These are phyloP conservation scores for Drosophila emarginata DNA, from an alignment of 2,888 invertebrate genomes.

Conservation along the genomic window DNA sequence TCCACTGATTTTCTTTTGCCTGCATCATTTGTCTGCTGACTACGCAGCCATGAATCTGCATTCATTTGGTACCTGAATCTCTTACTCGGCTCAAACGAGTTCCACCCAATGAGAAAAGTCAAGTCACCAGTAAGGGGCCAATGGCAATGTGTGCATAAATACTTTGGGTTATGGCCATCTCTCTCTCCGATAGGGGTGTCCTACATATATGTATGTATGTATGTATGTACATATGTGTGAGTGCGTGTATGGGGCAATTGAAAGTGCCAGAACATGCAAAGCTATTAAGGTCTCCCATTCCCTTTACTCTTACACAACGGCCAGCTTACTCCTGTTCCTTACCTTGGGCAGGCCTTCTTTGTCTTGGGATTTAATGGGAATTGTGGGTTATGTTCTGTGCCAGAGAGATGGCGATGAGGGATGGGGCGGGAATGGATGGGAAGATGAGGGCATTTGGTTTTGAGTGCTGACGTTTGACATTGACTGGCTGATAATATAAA, in stretches of 20 bases:
- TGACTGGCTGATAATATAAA: conserved; percentile 70
- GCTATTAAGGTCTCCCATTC: conserved; percentile 36
- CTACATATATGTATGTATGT: not conserved
- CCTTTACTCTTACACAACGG: not conserved
- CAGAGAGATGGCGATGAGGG: not conserved
- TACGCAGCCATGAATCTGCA: conserved; percentile 46
- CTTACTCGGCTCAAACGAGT: not conserved
- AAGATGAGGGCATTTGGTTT: conserved; percentile 23
- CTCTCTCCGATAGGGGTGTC: not conserved
- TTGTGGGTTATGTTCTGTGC: conserved; percentile 20
- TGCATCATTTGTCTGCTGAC: conserved; percentile 68
- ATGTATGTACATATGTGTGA: not conserved
- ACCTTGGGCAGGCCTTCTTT: conserved; percentile 31
- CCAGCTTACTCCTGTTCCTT: conserved; percentile 13
- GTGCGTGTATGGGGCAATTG: conserved; percentile 10
- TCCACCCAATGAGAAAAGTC: conserved; percentile 2
- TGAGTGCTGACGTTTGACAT: conserved; percentile 48
- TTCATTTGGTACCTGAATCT: conserved; percentile 24
- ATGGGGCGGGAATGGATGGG: not conserved
- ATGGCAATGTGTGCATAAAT: conserved; percentile 34
- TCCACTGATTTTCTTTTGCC: conserved; percentile 44
- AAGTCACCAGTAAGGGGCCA: conserved; percentile 14
- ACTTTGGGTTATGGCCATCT: conserved; percentile 33
- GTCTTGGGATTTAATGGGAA: conserved; percentile 39
- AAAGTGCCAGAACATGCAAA: conserved; percentile 25